Evolutionary conservation across 2,888 invertebrate species (phyloP), one percentile per base, ranked within the genome.

Genomic region (Pocota personata): DNA sequence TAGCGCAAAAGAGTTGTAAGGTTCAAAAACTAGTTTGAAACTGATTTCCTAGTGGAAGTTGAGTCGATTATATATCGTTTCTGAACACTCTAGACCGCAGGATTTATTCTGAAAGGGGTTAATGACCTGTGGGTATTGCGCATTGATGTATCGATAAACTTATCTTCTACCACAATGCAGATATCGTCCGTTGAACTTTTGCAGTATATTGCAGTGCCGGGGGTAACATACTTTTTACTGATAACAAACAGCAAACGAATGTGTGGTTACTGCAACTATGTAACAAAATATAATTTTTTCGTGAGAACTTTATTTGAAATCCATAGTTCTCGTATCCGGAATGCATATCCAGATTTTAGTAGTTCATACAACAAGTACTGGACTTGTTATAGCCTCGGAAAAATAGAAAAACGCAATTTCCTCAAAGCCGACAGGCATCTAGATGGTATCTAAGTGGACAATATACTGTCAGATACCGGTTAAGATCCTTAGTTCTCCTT

Each of bases 21-120:
- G 52, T 52, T 43, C 62, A 50, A 52, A 72, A 40, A 50, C 27
- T 12, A 10, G 35, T 32, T 50, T 43, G 52, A 62, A 62, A 73
- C 60, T 73, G 43, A 73, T 14, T 52, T 62, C 10, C 0, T 2
- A 3, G 7, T 62, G 52, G 10, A 43, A 5, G 35, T n/a, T 3
- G 2, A n/a, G 12, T 6, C 2, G 2, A 1, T 73, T 73, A 30
- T 62, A 73, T 62, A 62, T 30, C 10, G 14, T 12, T n/a, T 55
- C 32, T 10, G 10, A 2, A 12, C 14, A 2, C 3, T 32, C 1
- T 4, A 8, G n/a, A 73, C 64, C 55, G 14, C 64, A 76, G 27
- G 14, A 12, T 7, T 12, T 2, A 30, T n/a, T 43, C 16, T 8
- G 14, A 14, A 64, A 75, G 32, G 55, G 43, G 62, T 75, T 43